phyloP scores from a whole-genome alignment of 1,140 invertebrate species.

The Caenorhabditis tropicalis region DNA sequence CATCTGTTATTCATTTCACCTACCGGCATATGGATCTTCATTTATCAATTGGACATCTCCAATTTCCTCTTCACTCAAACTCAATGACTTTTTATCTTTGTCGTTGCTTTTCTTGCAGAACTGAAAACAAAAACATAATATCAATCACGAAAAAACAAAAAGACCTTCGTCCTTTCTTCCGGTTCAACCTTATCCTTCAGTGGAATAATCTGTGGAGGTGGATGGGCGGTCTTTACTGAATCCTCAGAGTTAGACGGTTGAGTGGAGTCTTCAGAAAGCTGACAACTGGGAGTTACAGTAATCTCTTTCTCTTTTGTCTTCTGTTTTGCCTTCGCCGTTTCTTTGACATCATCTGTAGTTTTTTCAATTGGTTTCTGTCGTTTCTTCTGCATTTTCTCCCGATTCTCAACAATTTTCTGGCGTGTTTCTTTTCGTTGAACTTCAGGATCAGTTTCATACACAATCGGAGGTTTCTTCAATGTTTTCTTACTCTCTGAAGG shows the following conservation, averaged over 20 bases:
- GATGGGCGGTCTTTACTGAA: not conserved
- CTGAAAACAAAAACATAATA: too few species aligned
- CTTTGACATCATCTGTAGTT: not conserved
- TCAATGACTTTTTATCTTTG: too few species aligned
- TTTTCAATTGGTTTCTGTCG: not conserved
- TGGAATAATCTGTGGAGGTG: not conserved
- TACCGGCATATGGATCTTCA: not conserved
- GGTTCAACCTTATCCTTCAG: not conserved
- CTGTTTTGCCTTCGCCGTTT: not conserved
- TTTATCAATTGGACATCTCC: not conserved
- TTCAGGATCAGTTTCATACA: not conserved
- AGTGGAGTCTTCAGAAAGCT: not conserved
- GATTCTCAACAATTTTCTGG: not conserved
- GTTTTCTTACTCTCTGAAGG: not conserved
- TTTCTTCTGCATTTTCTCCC: not conserved
- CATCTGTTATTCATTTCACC: too few species aligned
- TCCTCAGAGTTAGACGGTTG: not conserved
- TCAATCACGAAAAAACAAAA: too few species aligned
- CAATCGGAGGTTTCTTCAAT: not conserved
- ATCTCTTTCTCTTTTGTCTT: too few species aligned
- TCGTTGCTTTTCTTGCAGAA: not conserved
- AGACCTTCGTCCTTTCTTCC: too few species aligned
- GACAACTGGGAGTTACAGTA: not conserved
- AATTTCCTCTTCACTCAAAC: not conserved
- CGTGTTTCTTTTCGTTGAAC: not conserved